Evolutionary conservation across 2,113 vertebrate genomes (phyloP), one percentile per base, ranked within the genome.

Genomic region (Bufo gargarizans): DNA sequence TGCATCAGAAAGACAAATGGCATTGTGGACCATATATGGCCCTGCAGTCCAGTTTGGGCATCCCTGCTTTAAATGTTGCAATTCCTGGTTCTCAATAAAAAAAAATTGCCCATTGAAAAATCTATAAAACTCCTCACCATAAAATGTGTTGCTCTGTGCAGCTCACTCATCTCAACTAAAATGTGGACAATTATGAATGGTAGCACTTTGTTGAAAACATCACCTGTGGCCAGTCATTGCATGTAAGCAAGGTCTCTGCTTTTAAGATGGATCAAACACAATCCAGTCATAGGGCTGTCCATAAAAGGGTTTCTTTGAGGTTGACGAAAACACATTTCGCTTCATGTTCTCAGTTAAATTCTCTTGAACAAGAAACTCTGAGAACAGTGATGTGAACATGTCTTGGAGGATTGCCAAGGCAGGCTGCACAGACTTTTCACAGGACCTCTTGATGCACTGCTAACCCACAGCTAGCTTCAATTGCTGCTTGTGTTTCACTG

Each of bases 261-360:
- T 91, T 92, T 90, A 92, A 92, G 69, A 80, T 63, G 89, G 81
- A 92, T 91, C 91, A 93, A 93, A 90, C 82, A 91, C 86, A 49
- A 88, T 91, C 53, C 91, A 93, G 92, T 90, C 92, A 20, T 86
- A 91, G 91, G 94, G 91, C 92, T 93, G 89, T 81, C 93, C 69
- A 82, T 95, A 95, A 97, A 96, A 96, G 95, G 92, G 78, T 90
- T 92, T 94, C 95, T 97, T 95, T 96, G 93, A 95, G 93, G 92
- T 88, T 33, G 7, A 86, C 89, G 91, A 90, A 92, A 92, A 91
- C 85, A 90, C 91, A 4, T 91, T 92, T 96, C 92, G 91, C 90
- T 92, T 92, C 91, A 89, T 89, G 91, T 93, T 93, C 91, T 91
- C 71, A 11, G 90, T 91, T 90, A 91, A 90, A 90, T 89, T 84